Percentiles rank a stretch among this genome's conserved stretches.
These are phyloP conservation scores for Ruditapes philippinarum DNA, from an alignment of 1,140 invertebrate genomes.

Conservation along the genomic window DNA sequence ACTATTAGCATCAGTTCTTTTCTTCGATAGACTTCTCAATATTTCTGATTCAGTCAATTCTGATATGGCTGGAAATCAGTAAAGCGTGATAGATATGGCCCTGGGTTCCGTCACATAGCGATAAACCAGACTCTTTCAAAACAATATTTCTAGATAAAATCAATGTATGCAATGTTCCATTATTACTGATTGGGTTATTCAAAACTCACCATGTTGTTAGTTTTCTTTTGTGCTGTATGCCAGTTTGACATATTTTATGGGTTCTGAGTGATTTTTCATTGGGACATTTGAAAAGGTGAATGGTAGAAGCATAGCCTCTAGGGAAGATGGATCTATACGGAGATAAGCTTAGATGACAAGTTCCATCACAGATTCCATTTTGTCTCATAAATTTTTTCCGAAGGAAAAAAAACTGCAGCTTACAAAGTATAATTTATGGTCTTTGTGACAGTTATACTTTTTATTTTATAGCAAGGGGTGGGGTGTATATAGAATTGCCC, in stretches of 20 bases:
- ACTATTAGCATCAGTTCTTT: not conserved
- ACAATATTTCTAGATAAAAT: constrained; percentile 44
- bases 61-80: constrained; percentile 1
- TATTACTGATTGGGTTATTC: constrained; percentile 36
- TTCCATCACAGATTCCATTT: not conserved
- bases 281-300: constrained; percentile 17
- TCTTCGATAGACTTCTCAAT: constrained; percentile 20
- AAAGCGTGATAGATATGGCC: constrained; percentile 27
- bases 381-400: constrained; percentile 5
- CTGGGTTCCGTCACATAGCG: not conserved
- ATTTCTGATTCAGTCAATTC: constrained; percentile 8
- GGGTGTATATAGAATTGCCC: no score
- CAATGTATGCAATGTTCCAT: constrained; percentile 31
- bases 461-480: no score
- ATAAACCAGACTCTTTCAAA: constrained; percentile 36
- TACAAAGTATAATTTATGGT: no score
- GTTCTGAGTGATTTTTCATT: not conserved
- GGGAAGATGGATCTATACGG: not conserved
- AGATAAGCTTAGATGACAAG: constrained; percentile 24
- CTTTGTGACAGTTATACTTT: no score
- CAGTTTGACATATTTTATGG: constrained; percentile 22
- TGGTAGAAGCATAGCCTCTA: not conserved
- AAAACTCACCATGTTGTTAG: constrained; percentile 12
- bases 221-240: not conserved
- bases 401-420: no score